Base-by-base conservation (phyloP, 2,113 vertebrate species). In the Trinectes maculatus region DNA sequence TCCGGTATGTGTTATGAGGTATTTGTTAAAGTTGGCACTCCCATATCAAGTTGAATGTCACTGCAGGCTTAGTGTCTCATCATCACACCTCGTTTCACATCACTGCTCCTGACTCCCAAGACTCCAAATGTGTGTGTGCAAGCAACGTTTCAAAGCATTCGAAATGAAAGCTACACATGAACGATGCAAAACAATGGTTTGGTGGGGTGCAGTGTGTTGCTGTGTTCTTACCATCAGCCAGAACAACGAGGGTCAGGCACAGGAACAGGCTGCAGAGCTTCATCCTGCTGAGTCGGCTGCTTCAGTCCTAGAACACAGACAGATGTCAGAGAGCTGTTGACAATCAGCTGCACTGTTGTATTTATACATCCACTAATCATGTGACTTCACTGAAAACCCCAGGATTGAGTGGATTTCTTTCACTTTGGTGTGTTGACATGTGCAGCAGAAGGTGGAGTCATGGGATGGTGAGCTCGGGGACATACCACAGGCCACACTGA, bases 361-460 rank as follows among this genome's bases (percentile, higher is more conserved):
- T 74, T 77, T 85, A 71, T 79, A 69, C 44, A 63, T 42, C 21
- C 8, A 59, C 15, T 0, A 6, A 53, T 86, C 89, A 89, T 78
- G 83, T 86, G 63, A 33, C 8, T n/a, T 26, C 0, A 19, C 16
- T 21, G 33, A 43, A 21, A 43, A 69, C 39, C 2, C 6, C 31
- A 61, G 7, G 52, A 2, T 13, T 29, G 36, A 34, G 47, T 31
- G 37, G 4, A 22, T 44, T 63, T 59, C 77, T 89, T 87, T 85
- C 85, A 79, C 25, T 86, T 65, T 74, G 54, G 15, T 43, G 24
- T 0, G 3, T 76, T 75, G 85, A 86, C 87, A 25, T 86, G 87
- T 80, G 73, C 75, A 85, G 83, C 85, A 83, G 74, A 33, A 83
- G 87, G 48, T 2, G n/a, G n/a, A 67, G 82, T 88, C 88, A 89